Conservation (phyloP, 2,797 vertebrate genomes). For the Poecilia wingei region DNA sequence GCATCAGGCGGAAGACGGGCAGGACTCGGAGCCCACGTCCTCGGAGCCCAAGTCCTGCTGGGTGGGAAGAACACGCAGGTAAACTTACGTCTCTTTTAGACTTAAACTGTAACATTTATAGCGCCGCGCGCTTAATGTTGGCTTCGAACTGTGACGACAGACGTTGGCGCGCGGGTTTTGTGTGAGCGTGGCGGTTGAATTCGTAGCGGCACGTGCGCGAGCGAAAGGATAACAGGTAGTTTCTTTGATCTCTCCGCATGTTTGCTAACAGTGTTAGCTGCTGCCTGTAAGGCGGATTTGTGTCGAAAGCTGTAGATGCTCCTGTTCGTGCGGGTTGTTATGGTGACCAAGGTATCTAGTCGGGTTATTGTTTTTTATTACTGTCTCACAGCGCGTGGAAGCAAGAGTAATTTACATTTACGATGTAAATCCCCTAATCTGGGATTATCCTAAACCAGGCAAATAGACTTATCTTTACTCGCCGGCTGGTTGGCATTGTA, state of each 20-base stretch:
- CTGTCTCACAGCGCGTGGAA: background rate
- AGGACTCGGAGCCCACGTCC: background rate
- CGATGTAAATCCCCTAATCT: background rate
- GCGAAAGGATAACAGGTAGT: background rate
- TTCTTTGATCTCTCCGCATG: background rate
- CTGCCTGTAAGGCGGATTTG: conserved; percentile 13
- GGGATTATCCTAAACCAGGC: conserved; percentile 16
- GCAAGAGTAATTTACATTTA: background rate
- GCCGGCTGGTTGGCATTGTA: background rate
- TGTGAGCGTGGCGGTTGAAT: background rate
- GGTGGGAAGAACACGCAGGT: background rate
- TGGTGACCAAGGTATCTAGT: background rate
- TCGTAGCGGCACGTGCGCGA: conserved; percentile 26
- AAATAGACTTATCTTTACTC: background rate
- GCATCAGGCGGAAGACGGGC: conserved; percentile 14
- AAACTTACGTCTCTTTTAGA: background rate
- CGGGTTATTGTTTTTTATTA: background rate
- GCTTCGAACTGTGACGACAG: background rate
- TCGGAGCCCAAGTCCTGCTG: background rate
- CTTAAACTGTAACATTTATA: rapidly evolving
- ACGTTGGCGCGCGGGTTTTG: background rate
- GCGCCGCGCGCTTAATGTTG: background rate
- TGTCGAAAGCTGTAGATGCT: background rate
- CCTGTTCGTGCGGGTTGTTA: background rate
- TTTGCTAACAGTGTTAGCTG: background rate